These are phyloP conservation scores for Cyprinodon diabolis DNA, from an alignment of 2,797 vertebrate species.

Conservation along the genomic window DNA sequence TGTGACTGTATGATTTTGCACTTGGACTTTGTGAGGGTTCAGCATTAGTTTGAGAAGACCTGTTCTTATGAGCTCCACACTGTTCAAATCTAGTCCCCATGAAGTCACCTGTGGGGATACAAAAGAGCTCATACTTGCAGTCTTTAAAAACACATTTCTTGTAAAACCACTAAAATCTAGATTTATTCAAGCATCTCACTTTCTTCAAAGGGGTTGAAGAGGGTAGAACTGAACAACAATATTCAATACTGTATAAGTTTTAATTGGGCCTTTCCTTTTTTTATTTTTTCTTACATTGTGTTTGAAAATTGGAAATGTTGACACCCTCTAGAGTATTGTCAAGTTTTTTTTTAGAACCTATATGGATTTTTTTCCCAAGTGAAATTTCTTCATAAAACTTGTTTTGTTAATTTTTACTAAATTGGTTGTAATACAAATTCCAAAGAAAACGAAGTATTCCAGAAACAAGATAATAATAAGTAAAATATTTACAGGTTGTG, in stretches of 20 bases:
- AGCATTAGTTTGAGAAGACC: conserved; percentile 55
- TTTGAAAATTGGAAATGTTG: not conserved
- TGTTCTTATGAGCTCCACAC: conserved; percentile 55
- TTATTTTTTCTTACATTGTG: not conserved
- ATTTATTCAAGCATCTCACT: not conserved
- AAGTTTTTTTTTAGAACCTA: not conserved
- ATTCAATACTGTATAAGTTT: not conserved
- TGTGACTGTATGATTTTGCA: conserved; percentile 40
- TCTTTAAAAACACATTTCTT: not conserved
- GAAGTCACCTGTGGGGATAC: conserved; percentile 61
- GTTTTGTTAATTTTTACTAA: not conserved
- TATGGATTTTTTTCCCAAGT: not conserved
- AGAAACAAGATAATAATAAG: no score
- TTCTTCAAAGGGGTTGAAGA: not conserved
- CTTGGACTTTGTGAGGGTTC: conserved; percentile 28
- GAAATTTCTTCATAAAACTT: not conserved
- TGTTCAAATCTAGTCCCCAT: conserved; percentile 65
- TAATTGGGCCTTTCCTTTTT: not conserved
- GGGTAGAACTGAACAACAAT: not conserved
- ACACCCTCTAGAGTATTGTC: not conserved
- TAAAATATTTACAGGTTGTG: no score
- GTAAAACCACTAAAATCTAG: not conserved
- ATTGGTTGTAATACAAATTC: not conserved
- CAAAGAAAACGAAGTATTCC: not conserved
- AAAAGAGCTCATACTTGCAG: conserved; percentile 3